A percentile compares a stretch with the other conserved stretches of the same genome.
phyloP scores from a whole-genome alignment of 2,113 vertebrate species.

The Illadopsis cleaveri region DNA sequence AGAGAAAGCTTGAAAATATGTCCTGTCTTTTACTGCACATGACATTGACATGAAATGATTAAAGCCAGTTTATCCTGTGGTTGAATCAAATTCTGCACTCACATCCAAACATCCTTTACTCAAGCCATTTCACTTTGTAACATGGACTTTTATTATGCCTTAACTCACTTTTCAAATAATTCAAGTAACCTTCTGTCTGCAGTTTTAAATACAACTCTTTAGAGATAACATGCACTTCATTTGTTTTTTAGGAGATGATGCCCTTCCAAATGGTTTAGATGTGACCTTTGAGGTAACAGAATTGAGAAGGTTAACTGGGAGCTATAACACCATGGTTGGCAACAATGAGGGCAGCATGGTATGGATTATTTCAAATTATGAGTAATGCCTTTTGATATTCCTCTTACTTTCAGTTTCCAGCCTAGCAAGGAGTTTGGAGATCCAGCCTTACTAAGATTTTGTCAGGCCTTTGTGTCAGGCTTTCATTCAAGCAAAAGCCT shows the following conservation, averaged over 20 bases:
- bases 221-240: not conserved
- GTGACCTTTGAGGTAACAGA: conserved; percentile 93
- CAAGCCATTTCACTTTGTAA: not conserved
- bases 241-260: conserved; percentile 79
- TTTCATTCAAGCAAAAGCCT: not conserved
- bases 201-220: not conserved
- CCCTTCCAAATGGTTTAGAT: conserved; percentile 91
- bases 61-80: not conserved
- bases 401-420: not conserved
- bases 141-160: not conserved
- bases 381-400: not conserved
- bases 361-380: not conserved
- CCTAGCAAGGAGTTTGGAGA: not conserved
- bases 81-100: not conserved
- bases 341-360: conserved; percentile 99
- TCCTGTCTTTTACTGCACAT: not conserved
- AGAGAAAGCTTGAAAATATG: not conserved
- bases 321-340: conserved; percentile 98
- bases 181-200: not conserved
- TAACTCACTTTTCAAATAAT: not conserved
- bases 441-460: not conserved
- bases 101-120: not conserved
- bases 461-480: not conserved
- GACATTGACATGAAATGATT: not conserved
- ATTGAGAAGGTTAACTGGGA: conserved; percentile 90